A percentile compares a stretch with the other conserved stretches of the same genome.
Conservation (phyloP, 2,888 invertebrate genomes). For the Ommatoiulus sabulosus region DNA sequence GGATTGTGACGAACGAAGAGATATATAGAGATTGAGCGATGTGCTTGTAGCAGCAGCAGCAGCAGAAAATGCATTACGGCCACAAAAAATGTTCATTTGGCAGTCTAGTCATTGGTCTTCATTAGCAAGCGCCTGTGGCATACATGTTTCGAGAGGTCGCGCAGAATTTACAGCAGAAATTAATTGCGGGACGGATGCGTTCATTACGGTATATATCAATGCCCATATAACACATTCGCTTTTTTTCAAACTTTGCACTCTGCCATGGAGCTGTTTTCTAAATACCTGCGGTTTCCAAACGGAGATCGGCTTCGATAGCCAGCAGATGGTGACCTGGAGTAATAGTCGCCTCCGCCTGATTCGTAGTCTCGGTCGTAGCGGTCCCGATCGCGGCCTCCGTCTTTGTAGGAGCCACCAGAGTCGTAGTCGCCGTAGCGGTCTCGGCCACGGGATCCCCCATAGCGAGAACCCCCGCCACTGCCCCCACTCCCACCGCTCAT, state of each 20-base stretch:
- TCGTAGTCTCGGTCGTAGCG: slow-evolving; percentile 63
- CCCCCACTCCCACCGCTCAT: slow-evolving; percentile 62
- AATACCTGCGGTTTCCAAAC: slow-evolving; percentile 71
- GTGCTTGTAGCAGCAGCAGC: neutral
- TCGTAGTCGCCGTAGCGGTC: slow-evolving; percentile 61
- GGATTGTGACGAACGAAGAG: neutral
- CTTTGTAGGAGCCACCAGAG: neutral
- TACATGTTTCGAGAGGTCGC: neutral
- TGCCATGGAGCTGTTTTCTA: slow-evolving; percentile 51
- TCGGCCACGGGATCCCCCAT: slow-evolving; percentile 61
- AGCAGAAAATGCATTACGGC: too few relatives aligned
- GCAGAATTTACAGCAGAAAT: neutral
- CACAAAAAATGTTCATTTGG: neutral
- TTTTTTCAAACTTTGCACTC: slow-evolving; percentile 19
- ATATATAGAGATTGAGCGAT: neutral
- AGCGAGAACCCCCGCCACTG: slow-evolving; percentile 69
- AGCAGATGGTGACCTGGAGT: slow-evolving; percentile 61
- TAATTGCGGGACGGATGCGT: neutral
- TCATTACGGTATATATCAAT: neutral
- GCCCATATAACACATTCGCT: slow-evolving; percentile 52
- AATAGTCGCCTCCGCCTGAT: slow-evolving; percentile 60
- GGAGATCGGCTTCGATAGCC: slow-evolving; percentile 72
- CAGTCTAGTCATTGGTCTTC: neutral
- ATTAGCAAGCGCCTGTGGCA: neutral
- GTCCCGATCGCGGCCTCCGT: slow-evolving; percentile 66